Evolutionary conservation across 2,888 invertebrate species (phyloP).

Genomic region (Actias luna): DNA sequence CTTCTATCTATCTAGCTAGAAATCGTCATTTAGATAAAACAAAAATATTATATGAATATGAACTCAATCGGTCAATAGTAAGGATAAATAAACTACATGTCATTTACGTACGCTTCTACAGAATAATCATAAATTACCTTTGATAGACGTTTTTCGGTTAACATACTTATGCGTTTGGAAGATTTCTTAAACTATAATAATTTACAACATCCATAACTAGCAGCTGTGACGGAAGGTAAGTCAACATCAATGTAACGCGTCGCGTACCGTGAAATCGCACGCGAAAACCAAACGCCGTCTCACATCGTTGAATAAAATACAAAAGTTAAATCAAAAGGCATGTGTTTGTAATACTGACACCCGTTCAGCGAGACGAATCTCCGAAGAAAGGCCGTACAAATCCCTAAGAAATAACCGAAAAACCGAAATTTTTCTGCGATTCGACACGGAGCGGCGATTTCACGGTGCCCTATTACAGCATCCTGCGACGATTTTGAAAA

Average conservation of each 20-base stretch:
- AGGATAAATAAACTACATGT: neutral
- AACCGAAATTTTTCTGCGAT: constrained; percentile 82
- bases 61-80: too few relatives aligned
- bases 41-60: too few relatives aligned
- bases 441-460: constrained; percentile 73
- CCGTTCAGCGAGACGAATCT: constrained; percentile 76
- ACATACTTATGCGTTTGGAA: constrained; percentile 22
- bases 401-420: constrained; percentile 82
- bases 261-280: constrained; percentile 70
- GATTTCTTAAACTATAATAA: constrained; percentile 29
- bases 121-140: neutral
- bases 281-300: constrained; percentile 76
- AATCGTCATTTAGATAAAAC: too few relatives aligned
- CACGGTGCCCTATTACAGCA: constrained; percentile 70
- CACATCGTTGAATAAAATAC: constrained; percentile 58
- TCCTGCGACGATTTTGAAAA: constrained; percentile 27
- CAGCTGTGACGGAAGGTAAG: constrained; percentile 82
- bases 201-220: constrained; percentile 49
- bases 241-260: constrained; percentile 81
- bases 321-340: constrained; percentile 71
- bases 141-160: neutral
- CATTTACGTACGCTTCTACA: neutral
- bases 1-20: too few relatives aligned
- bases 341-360: constrained; percentile 79
- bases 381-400: constrained; percentile 81